These are phyloP conservation scores for Otocyon megalotis DNA, from an alignment of 2,113 vertebrate genomes.

Conservation along the genomic window DNA sequence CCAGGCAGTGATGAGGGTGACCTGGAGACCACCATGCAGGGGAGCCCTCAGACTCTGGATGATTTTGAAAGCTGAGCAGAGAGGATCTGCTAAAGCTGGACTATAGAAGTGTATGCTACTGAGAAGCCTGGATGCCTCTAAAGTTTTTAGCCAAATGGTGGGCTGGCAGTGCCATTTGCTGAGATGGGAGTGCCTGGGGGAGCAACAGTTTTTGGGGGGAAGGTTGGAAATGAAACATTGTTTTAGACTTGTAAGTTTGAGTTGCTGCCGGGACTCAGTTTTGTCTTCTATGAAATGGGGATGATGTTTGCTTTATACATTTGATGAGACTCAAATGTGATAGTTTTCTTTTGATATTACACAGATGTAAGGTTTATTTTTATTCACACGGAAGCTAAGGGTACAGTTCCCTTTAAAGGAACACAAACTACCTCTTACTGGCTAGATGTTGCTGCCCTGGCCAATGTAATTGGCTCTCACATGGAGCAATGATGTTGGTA, in stretches of 20 bases:
- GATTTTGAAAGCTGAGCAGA: background rate
- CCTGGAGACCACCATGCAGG: fast-evolving
- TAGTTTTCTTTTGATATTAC: constrained; percentile 7
- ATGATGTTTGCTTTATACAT: background rate
- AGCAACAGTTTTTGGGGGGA: background rate
- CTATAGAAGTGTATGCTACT: background rate
- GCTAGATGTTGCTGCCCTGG: background rate
- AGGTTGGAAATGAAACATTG: background rate
- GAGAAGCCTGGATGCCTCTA: no score
- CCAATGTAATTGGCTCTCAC: background rate
- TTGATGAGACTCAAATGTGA: constrained; percentile 20
- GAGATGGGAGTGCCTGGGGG: background rate
- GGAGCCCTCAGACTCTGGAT: background rate
- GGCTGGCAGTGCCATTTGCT: background rate
- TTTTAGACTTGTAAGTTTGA: background rate
- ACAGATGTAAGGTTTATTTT: background rate
- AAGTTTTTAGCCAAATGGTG: background rate
- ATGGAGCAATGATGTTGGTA: background rate
- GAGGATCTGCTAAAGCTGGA: background rate
- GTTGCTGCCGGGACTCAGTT: background rate
- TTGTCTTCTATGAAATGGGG: constrained; percentile 25
- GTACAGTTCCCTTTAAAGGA: constrained; percentile 33
- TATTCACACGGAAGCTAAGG: background rate
- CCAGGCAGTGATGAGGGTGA: background rate
- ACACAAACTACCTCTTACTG: background rate